Conservation (phyloP, 2,888 invertebrate genomes). For the Rhogogaster chlorosoma region DNA sequence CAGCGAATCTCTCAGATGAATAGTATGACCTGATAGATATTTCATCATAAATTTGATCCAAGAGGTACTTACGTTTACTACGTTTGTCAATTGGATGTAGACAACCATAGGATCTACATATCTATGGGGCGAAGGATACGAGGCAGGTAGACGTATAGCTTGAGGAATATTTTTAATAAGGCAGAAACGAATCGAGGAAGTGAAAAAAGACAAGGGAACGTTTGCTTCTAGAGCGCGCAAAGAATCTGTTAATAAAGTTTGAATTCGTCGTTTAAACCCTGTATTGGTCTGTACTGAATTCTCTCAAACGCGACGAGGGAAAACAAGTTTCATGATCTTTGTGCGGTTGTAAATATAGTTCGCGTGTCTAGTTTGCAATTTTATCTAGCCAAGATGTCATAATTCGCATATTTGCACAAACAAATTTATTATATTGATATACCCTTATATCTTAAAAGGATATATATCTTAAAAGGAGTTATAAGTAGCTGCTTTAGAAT, state of each 20-base stretch:
- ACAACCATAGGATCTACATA: neutral
- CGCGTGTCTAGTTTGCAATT: too few species aligned
- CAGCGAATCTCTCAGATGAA: too few species aligned
- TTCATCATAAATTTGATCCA: too few species aligned
- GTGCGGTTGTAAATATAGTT: neutral
- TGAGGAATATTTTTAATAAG: constrained; percentile 1
- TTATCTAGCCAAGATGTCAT: neutral
- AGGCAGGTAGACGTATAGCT: neutral
- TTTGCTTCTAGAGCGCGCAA: neutral
- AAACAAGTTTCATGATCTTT: neutral
- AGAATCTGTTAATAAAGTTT: constrained; percentile 39
- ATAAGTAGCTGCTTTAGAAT: neutral
- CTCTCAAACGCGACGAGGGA: neutral
- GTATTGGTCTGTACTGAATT: constrained; percentile 33
- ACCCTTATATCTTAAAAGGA: too few species aligned
- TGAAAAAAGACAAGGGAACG: neutral
- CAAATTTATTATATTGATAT: neutral
- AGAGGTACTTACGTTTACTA: neutral
- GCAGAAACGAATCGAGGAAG: neutral
- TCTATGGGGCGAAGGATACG: neutral
- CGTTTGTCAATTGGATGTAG: neutral
- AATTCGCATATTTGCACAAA: neutral
- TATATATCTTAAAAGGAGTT: neutral
- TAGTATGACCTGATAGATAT: too few species aligned
- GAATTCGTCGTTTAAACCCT: constrained; percentile 12